Evolutionary conservation across 2,888 invertebrate genomes (phyloP).

Genomic region (Acleris laterana): DNA sequence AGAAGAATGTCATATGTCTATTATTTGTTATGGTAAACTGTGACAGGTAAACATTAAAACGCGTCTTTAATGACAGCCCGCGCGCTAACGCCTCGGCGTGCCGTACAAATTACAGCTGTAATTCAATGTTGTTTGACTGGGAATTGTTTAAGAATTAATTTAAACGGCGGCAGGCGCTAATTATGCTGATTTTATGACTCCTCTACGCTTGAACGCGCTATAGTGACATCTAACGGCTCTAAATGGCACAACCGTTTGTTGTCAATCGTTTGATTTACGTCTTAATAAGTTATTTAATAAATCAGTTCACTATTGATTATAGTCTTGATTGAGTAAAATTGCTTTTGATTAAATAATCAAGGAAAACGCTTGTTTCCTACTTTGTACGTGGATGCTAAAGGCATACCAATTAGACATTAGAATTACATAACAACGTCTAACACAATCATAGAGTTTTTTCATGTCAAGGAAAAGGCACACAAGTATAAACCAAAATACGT

Average conservation of each 20-base stretch:
- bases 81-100: constrained; percentile 51
- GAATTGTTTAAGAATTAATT: constrained; percentile 71
- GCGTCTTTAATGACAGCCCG: constrained; percentile 65
- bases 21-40: constrained; percentile 79
- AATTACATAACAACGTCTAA: too few species aligned
- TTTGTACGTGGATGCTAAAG: neutral
- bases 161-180: constrained; percentile 55
- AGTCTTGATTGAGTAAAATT: constrained; percentile 22
- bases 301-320: constrained; percentile 33
- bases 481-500: too few species aligned
- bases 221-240: constrained; percentile 30
- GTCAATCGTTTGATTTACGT: constrained; percentile 31
- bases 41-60: constrained; percentile 59
- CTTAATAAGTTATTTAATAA: constrained; percentile 34
- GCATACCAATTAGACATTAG: neutral
- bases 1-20: constrained; percentile 65
- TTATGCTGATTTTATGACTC: constrained; percentile 64
- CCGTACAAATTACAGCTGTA: constrained; percentile 67
- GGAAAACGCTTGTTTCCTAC: constrained; percentile 25
- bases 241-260: constrained; percentile 32
- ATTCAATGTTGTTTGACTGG: constrained; percentile 62
- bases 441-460: too few species aligned
- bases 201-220: constrained; percentile 38
- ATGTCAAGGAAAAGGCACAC: too few species aligned
- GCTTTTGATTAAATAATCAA: constrained; percentile 28